phyloP scores from a whole-genome alignment of 2,797 vertebrate genomes.

The Aulostomus chinensis region DNA sequence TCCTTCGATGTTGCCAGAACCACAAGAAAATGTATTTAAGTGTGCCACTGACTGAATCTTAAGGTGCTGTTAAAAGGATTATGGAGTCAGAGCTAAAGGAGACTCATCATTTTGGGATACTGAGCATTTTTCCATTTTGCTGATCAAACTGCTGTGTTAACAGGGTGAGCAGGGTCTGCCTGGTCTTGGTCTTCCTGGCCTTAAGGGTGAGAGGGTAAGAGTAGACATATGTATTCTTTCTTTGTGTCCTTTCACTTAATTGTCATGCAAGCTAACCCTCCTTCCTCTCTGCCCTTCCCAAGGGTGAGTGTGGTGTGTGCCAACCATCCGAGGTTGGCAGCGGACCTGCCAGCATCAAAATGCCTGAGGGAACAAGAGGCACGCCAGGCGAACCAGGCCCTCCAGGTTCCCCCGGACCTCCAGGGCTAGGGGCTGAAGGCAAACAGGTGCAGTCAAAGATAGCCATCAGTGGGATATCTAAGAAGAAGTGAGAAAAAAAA shows the following conservation, averaged over 20 bases:
- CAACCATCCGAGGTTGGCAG: constrained; percentile 56
- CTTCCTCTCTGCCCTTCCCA: constrained; percentile 3
- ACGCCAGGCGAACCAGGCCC: constrained; percentile 58
- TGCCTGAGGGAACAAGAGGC: constrained; percentile 49
- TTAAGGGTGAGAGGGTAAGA: constrained; percentile 79
- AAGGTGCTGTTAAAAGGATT: too few relatives aligned
- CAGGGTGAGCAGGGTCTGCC: constrained; percentile 74
- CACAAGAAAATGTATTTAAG: too few relatives aligned
- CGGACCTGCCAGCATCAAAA: constrained; percentile 41
- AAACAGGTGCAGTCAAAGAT: constrained; percentile 70
- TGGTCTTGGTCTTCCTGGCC: constrained; percentile 63
- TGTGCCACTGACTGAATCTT: too few relatives aligned
- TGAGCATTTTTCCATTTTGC: too few relatives aligned
- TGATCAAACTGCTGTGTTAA: constrained; percentile 10
- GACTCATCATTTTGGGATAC: too few relatives aligned
- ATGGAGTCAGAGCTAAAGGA: too few relatives aligned
- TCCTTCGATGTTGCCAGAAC: too few relatives aligned
- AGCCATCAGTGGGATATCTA: too few relatives aligned
- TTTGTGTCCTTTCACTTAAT: constrained; percentile 1
- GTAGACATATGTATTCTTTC: not conserved
- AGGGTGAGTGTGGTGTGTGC: constrained; percentile 78
- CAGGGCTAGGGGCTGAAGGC: constrained; percentile 69
- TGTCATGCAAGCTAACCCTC: constrained; percentile 7
- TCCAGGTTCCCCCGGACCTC: constrained; percentile 66
- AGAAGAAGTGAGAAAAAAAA: not conserved